Evolutionary conservation across 2,113 vertebrate genomes (phyloP).

Genomic region (Hippocampus zosterae): DNA sequence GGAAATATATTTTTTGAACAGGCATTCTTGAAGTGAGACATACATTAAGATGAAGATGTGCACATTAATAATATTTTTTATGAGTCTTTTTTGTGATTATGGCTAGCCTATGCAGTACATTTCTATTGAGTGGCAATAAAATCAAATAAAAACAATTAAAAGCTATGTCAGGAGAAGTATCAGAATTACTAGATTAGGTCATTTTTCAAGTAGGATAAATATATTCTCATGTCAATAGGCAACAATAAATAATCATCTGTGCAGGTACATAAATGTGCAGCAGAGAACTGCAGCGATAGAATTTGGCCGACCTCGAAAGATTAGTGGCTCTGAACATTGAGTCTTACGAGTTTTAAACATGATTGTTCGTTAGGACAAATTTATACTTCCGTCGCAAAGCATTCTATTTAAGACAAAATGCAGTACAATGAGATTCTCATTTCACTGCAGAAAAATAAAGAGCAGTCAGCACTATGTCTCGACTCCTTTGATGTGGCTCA

Average conservation of each 20-base stretch:
- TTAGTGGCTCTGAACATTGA: slow-evolving; percentile 20
- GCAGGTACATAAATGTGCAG: not conserved
- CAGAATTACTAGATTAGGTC: slow-evolving; percentile 6
- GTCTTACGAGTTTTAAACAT: slow-evolving; percentile 8
- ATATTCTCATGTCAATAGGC: not conserved
- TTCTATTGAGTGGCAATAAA: not conserved
- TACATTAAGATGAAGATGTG: slow-evolving; percentile 46
- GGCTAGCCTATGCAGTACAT: not conserved
- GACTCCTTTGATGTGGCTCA: slow-evolving; percentile 31
- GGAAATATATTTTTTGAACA: not conserved
- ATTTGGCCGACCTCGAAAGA: not conserved
- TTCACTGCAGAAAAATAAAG: slow-evolving; percentile 3
- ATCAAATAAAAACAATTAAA: not conserved
- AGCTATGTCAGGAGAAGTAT: slow-evolving; percentile 5
- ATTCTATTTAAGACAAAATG: not conserved
- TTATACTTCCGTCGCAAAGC: not conserved
- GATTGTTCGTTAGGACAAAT: not conserved
- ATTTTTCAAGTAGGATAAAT: not conserved
- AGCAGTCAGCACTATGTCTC: slow-evolving; percentile 33
- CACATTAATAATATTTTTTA: slow-evolving; percentile 35
- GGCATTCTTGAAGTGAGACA: slow-evolving; percentile 37
- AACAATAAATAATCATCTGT: not conserved
- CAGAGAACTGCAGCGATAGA: not conserved
- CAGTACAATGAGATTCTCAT: slow-evolving; percentile 11
- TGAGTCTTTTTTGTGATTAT: not conserved